Evolutionary conservation across 2,113 vertebrate species (phyloP), one percentile per base, ranked within the genome.

Genomic region (Oncorhynchus clarkii): DNA sequence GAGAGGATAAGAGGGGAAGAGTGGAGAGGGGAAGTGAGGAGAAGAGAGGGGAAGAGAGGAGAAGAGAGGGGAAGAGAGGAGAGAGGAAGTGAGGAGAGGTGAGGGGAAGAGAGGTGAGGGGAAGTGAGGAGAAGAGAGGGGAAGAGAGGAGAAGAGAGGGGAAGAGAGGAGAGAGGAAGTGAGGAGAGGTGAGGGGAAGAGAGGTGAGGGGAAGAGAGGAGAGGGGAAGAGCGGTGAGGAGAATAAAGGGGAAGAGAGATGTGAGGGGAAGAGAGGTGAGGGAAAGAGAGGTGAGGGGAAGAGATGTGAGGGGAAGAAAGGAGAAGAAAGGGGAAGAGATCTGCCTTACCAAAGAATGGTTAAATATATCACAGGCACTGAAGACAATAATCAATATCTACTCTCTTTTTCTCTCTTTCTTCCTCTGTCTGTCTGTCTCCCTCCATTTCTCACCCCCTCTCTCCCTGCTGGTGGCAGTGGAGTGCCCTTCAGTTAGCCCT

Each of bases 351-450:
- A 45, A 45, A 45, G 2, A 11, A 45, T 45, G 39, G 81, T 75
- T 83, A 78, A 80, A 80, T 80, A 69, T 72, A 83, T 80, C 70
- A 73, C 70, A 67, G 74, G 54, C 54, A 34, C 70, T 24, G 39
- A 70, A 51, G 20, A 57, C n/a, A 74, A 39, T 70, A 48, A 77
- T 81, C 66, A 65, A 77, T 80, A 66, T 34, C n/a, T 54, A 11
- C 67, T 79, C 67, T 66, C 6, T n/a, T 16, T 64, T 22, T 49
- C 48, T 8, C 59, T 34, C 69, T 71, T 24, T 31, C 60, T 66
- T 18, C 66, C 11, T 20, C 70, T 73, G 14, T 34, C 9, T 31
- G 5, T 34, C n/a, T 9, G 18, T 45, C 57, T 59, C 67, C 26
- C 26, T 67, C 31, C 31, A 11, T n/a, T 20, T 45, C 27, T 62